Base-by-base conservation (phyloP, 2,797 vertebrate species). In the Petrocephalus sullivani region DNA sequence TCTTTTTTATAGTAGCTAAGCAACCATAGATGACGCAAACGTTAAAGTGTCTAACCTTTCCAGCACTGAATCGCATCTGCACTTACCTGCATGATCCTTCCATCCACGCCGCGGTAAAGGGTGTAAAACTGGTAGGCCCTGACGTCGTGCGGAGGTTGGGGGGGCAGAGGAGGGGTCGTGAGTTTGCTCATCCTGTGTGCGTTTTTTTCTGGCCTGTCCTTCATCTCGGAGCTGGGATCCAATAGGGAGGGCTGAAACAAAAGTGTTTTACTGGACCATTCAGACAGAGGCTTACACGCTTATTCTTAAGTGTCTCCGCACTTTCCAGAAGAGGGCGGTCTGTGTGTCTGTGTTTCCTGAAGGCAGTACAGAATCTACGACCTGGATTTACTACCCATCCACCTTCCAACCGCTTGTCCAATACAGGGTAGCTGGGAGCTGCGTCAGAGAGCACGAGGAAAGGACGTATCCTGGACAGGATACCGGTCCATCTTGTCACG, bases 101-200 rank as follows among this genome's bases (percentile, higher is more conserved):
- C 97, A 0, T 97, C 95, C 92, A 95, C 96, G 21, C 96, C 97
- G 4, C 97, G 93, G 90, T 97, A 98, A 1, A 98, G 94, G 0
- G 97, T 97, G 91, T 97, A 98, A 0, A 98, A 95, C 92, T 97
- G 97, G 91, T 96, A 98, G 0, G 95, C 94, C 88, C 95, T 95
- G 91, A 94, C 95, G 87, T 95, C 94, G 0, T 95, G 95, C 1
- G 94, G 94, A 0, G 94, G 92, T 0, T 57, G 82, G 12, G 93
- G 12, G 9, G 89, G 41, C 3, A 51, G 84, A 0, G 93, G 94
- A 3, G 96, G 94, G 6, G 93, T 91, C 54, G 92, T 92, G 64
- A 92, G 92, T 87, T 93, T 94, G 51, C 89, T 89, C 88, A 89
- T 95, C 91, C 93, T 92, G 88, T 91, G 58, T 90, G 82, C 82